phyloP scores from a whole-genome alignment of 2,888 invertebrate species.

The Sminthurinus aureus region DNA sequence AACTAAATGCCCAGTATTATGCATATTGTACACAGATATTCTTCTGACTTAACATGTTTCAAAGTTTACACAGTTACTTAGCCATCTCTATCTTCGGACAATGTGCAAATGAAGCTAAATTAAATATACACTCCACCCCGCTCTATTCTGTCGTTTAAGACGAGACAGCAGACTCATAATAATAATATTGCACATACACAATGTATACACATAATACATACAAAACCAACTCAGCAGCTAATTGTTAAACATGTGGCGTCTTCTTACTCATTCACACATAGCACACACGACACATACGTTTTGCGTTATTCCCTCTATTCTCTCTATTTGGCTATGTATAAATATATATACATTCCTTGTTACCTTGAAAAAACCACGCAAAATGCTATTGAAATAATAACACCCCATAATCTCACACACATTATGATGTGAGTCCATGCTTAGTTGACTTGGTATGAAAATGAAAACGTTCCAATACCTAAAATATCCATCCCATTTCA shows the following conservation, averaged over 20 bases:
- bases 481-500: too few species aligned
- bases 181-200: not conserved
- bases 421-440: too few species aligned
- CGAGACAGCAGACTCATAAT: not conserved
- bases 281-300: not conserved
- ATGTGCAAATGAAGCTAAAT: constrained; percentile 3
- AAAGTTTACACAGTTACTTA: too few species aligned
- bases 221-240: not conserved
- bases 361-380: constrained; percentile 16
- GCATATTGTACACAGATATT: too few species aligned
- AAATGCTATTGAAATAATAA: not conserved
- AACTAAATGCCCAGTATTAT: too few species aligned
- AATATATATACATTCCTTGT: too few species aligned
- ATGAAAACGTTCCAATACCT: not conserved
- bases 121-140: constrained; percentile 8
- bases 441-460: not conserved
- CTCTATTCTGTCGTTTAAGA: not conserved
- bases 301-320: constrained; percentile 4
- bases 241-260: constrained; percentile 10
- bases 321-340: constrained; percentile 1
- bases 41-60: too few species aligned
- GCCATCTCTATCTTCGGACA: not conserved
- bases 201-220: not conserved
- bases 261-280: not conserved
- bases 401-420: too few species aligned